Evolutionary conservation across 2,888 invertebrate genomes (phyloP).

Genomic region (Phymatocera aterrima): DNA sequence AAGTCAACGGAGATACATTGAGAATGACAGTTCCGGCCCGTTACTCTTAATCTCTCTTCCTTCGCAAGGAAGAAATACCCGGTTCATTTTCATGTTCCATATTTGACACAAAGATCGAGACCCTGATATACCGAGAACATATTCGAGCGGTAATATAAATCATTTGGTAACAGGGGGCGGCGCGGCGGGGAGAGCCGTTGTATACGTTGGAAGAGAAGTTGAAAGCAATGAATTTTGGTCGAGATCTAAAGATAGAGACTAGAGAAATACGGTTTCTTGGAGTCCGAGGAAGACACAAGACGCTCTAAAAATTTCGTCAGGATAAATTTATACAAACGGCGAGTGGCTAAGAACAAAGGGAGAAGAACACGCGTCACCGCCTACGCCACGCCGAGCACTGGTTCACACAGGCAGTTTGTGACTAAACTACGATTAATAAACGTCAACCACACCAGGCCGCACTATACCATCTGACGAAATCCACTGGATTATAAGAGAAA

Average conservation of each 20-base stretch:
- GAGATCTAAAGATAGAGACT: slow-evolving; percentile 13
- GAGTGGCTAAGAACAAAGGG: background rate
- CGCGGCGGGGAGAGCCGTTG: too few species aligned
- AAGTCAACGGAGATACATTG: background rate
- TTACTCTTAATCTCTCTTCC: background rate
- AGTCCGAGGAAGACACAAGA: background rate
- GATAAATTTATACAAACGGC: background rate
- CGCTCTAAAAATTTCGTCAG: background rate
- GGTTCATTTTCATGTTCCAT: slow-evolving; percentile 17
- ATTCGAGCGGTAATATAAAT: slow-evolving; percentile 12
- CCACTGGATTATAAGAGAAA: slow-evolving; percentile 34
- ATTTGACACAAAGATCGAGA: background rate
- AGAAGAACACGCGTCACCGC: slow-evolving; percentile 31
- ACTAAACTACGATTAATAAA: slow-evolving; percentile 34
- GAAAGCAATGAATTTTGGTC: slow-evolving; percentile 4
- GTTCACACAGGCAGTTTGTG: background rate
- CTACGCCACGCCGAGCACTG: slow-evolving; percentile 2
- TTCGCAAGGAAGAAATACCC: background rate
- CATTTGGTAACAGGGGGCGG: background rate
- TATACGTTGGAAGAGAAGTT: background rate
- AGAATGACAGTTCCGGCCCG: background rate
- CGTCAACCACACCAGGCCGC: slow-evolving; percentile 17
- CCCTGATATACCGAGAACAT: background rate
- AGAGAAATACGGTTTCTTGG: background rate
- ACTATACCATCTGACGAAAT: slow-evolving; percentile 38